Percentiles rank a stretch among this genome's conserved stretches.
phyloP scores from a whole-genome alignment of 2,113 vertebrate genomes.

The Tenebrosternarchus preto region DNA sequence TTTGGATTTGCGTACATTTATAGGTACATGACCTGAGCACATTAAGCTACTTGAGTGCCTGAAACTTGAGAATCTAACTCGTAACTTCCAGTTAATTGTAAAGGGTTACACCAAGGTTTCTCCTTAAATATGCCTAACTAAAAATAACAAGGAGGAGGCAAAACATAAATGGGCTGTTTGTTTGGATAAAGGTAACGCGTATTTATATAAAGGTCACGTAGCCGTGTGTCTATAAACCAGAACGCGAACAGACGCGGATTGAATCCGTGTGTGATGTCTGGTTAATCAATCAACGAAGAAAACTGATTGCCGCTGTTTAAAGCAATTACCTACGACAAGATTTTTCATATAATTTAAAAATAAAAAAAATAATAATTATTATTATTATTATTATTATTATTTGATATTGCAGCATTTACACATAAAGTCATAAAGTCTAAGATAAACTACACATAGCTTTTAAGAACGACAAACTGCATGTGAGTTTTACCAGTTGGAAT shows the following conservation, averaged over 20 bases:
- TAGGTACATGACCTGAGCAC: background rate
- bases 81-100: too few relatives aligned
- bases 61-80: background rate
- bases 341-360: background rate
- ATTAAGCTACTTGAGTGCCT: background rate
- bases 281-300: constrained; percentile 26
- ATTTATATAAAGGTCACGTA: background rate
- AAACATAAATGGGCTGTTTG: too few relatives aligned
- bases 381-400: too few relatives aligned
- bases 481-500: too few relatives aligned
- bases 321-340: background rate
- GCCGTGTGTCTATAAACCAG: background rate
- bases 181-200: too few relatives aligned
- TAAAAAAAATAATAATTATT: too few relatives aligned
- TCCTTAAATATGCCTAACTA: background rate
- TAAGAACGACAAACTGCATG: too few relatives aligned
- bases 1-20: background rate
- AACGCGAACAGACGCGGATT: constrained; percentile 21
- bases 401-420: too few relatives aligned
- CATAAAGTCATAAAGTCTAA: too few relatives aligned
- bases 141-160: background rate
- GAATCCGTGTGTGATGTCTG: constrained; percentile 14
- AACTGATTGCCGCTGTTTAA: background rate
- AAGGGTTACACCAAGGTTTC: too few relatives aligned
- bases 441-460: too few relatives aligned